Evolutionary conservation across 2,797 vertebrate species (phyloP).

Genomic region (Sebastes hubbsi): DNA sequence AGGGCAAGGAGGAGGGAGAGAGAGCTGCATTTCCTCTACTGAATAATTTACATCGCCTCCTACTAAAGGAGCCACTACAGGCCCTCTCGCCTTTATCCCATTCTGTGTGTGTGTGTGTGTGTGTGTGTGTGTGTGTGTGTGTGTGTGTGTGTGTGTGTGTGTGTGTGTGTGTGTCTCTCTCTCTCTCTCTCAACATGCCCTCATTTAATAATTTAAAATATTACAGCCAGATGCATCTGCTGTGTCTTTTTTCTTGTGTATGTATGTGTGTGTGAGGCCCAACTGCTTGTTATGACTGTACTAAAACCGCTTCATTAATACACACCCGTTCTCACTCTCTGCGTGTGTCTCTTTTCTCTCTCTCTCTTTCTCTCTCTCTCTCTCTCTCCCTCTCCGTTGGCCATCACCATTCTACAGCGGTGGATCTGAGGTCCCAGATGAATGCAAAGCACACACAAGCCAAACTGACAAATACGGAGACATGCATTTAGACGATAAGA

Average conservation of each 20-base stretch:
- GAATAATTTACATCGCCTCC: slow-evolving; percentile 60
- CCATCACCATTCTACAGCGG: slow-evolving; percentile 37
- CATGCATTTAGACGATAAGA: slow-evolving; percentile 58
- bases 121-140: too few species aligned
- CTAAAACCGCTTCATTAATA: slow-evolving; percentile 18
- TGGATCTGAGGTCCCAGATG: slow-evolving; percentile 44
- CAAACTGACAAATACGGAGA: slow-evolving; percentile 64
- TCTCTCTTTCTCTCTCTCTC: not conserved
- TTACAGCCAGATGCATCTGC: slow-evolving; percentile 26
- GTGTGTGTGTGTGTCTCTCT: not conserved
- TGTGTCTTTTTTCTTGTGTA: slow-evolving; percentile 29
- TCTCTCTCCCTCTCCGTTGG: not conserved
- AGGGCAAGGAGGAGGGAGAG: slow-evolving; percentile 24
- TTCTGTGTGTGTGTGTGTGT: not conserved
- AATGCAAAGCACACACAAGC: slow-evolving; percentile 52
- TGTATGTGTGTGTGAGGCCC: slow-evolving; percentile 9
- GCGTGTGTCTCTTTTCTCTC: not conserved
- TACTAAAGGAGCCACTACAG: slow-evolving; percentile 31
- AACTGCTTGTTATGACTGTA: slow-evolving; percentile 18
- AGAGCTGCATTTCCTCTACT: slow-evolving; percentile 60
- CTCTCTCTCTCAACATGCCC: not conserved
- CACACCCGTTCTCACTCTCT: not conserved
- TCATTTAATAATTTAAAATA: not conserved
- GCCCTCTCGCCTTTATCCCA: slow-evolving; percentile 2
- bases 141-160: not conserved